phyloP scores from a whole-genome alignment of 1,140 invertebrate species.

The Danaus plexippus region DNA sequence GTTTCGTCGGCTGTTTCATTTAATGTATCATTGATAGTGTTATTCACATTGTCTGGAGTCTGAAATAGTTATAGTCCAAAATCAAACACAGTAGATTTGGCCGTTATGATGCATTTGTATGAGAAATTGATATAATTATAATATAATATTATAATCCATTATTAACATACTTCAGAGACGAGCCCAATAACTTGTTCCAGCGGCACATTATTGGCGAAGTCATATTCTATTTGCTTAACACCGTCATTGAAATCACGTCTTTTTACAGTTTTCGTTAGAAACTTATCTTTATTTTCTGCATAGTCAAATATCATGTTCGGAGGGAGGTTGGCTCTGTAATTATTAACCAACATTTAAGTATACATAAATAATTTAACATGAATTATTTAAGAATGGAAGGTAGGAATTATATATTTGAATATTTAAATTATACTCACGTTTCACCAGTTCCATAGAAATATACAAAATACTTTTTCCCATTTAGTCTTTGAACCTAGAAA shows the following conservation, averaged over 20 bases:
- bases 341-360: slow-evolving; percentile 10
- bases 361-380: background rate
- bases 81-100: too few relatives aligned
- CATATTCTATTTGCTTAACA: slow-evolving; percentile 66
- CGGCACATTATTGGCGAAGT: slow-evolving; percentile 64
- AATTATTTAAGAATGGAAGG: background rate
- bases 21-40: slow-evolving; percentile 34
- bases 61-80: slow-evolving; percentile 12
- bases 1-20: slow-evolving; percentile 43
- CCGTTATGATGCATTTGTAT: background rate
- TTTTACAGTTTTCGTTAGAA: slow-evolving; percentile 63
- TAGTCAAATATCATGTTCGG: slow-evolving; percentile 70
- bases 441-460: slow-evolving; percentile 96
- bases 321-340: slow-evolving; percentile 61
- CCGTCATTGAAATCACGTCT: slow-evolving; percentile 65
- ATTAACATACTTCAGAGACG: slow-evolving; percentile 30
- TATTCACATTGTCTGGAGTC: slow-evolving; percentile 32
- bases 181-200: slow-evolving; percentile 52
- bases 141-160: too few relatives aligned
- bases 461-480: slow-evolving; percentile 90
- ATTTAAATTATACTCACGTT: slow-evolving; percentile 79
- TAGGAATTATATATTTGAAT: background rate
- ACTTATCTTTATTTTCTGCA: slow-evolving; percentile 66
- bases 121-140: slow-evolving; percentile 1
- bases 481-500: slow-evolving; percentile 81